These are phyloP conservation scores for Cydia pomonella DNA, from an alignment of 1,140 invertebrate genomes.

Conservation along the genomic window DNA sequence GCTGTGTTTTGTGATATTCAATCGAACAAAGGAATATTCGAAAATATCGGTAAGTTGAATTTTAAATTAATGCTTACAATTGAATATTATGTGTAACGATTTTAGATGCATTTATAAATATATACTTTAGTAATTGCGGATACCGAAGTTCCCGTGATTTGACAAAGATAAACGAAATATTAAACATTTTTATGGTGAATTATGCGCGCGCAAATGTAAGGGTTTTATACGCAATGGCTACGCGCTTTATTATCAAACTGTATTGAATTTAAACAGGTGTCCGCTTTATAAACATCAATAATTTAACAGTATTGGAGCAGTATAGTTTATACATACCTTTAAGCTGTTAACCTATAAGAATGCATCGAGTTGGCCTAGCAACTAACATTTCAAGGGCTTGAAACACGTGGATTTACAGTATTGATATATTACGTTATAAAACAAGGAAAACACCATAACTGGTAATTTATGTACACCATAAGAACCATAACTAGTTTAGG, in stretches of 20 bases:
- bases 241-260: neutral
- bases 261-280: neutral
- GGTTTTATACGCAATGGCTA: neutral
- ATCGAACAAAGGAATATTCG: neutral
- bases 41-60: constrained; percentile 6
- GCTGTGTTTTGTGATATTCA: constrained; percentile 1
- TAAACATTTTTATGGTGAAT: neutral
- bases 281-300: neutral
- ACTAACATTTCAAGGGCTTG: constrained; percentile 5
- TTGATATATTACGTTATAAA: neutral
- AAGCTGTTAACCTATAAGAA: neutral
- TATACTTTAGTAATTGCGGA: neutral
- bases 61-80: neutral
- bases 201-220: neutral
- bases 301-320: neutral
- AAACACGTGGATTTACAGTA: neutral
- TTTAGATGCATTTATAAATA: constrained; percentile 23
- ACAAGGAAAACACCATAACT: neutral
- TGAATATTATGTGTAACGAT: too few relatives aligned
- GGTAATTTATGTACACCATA: neutral
- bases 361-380: neutral
- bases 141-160: constrained; percentile 3
- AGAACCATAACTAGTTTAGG: too few relatives aligned
- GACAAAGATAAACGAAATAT: constrained; percentile 3
- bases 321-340: neutral